A percentile compares a stretch with the other conserved stretches of the same genome.
phyloP scores from a whole-genome alignment of 1,140 invertebrate species.

The silkworm (Bombyx mori) region DNA sequence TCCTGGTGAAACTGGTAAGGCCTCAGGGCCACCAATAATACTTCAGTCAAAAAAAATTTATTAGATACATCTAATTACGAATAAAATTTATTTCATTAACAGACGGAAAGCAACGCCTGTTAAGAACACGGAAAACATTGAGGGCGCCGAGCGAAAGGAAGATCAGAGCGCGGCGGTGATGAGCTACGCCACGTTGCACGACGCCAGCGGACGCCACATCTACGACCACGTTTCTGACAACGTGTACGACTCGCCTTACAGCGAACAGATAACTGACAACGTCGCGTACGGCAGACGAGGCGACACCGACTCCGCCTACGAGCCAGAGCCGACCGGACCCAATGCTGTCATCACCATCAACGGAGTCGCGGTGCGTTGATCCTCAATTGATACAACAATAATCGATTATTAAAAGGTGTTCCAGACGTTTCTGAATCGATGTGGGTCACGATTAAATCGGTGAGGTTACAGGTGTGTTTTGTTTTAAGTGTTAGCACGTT shows the following conservation, averaged over 20 bases:
- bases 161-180: conserved; percentile 88
- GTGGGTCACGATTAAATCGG: no score
- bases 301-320: conserved; percentile 73
- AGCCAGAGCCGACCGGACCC: conserved; percentile 49
- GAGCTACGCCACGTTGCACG: conserved; percentile 86
- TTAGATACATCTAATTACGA: no score
- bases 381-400: not conserved
- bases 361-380: conserved; percentile 63
- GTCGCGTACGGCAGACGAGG: conserved; percentile 55
- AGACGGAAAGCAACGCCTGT: conserved; percentile 86
- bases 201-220: conserved; percentile 76
- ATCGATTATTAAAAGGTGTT: no score
- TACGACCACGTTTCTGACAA: conserved; percentile 85
- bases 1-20: no score
- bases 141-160: conserved; percentile 87
- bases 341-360: conserved; percentile 65
- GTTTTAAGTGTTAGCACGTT: conserved; percentile 15
- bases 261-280: conserved; percentile 62
- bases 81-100: conserved; percentile 5
- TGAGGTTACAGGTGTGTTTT: conserved; percentile 9
- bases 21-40: no score
- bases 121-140: conserved; percentile 89
- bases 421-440: no score
- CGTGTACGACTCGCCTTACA: conserved; percentile 79
- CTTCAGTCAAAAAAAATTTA: no score